Evolutionary conservation across 2,113 vertebrate species (phyloP).

Genomic region (Chaenocephalus aceratus): DNA sequence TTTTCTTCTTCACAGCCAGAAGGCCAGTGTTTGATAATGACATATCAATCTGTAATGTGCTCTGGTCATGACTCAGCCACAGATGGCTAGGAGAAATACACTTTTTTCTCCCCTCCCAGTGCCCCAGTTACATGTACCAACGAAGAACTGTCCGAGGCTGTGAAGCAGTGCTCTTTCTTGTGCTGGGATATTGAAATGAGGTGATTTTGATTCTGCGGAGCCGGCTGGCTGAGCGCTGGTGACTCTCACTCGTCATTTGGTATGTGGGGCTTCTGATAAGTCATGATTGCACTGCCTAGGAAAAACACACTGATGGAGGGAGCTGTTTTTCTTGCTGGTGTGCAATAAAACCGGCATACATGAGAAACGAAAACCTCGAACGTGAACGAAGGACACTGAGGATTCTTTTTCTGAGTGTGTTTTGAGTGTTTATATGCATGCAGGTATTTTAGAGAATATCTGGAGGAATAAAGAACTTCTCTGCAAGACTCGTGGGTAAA

Average conservation of each 20-base stretch:
- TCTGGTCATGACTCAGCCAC: conserved; percentile 79
- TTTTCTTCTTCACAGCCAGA: conserved; percentile 51
- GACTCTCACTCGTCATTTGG: conserved; percentile 59
- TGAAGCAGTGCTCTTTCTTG: conserved; percentile 60
- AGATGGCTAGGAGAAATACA: conserved; percentile 65
- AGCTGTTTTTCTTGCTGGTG: conserved; percentile 6
- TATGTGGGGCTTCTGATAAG: conserved; percentile 47
- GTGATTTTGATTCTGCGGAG: conserved; percentile 66
- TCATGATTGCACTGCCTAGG: conserved; percentile 23
- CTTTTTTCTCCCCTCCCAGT: conserved; percentile 40
- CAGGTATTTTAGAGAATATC: neutral
- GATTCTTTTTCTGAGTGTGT: neutral
- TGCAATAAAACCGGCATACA: conserved; percentile 11
- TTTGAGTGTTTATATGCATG: neutral
- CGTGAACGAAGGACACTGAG: neutral
- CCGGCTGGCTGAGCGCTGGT: conserved; percentile 16
- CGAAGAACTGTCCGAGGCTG: conserved; percentile 66
- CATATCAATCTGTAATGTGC: conserved; percentile 74
- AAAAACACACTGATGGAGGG: conserved; percentile 19
- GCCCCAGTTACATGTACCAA: conserved; percentile 69
- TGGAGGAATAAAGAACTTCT: neutral
- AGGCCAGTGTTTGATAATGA: conserved; percentile 77
- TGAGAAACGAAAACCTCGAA: neutral
- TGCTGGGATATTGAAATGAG: conserved; percentile 62
- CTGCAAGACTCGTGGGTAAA: neutral